phyloP scores from a whole-genome alignment of 2,797 vertebrate genomes.

The Coluber constrictor region DNA sequence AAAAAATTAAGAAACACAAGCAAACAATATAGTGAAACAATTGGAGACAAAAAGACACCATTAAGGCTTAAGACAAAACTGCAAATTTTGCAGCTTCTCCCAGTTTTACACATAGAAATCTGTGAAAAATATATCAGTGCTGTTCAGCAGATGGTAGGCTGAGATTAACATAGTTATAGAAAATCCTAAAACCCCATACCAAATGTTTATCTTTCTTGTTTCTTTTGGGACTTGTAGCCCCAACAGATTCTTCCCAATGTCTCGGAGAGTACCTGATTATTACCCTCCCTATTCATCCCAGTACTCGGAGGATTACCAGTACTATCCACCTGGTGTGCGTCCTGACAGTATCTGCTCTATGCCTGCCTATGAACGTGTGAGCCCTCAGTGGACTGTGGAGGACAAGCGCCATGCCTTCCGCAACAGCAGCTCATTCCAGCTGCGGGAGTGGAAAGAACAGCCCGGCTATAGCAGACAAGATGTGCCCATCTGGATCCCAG shows the following conservation, averaged over 20 bases:
- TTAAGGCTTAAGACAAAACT: background rate
- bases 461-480: slow-evolving; percentile 62
- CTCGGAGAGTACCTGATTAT: slow-evolving; percentile 80
- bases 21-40: background rate
- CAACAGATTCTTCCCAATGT: slow-evolving; percentile 78
- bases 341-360: slow-evolving; percentile 94
- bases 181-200: background rate
- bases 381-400: slow-evolving; percentile 80
- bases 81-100: background rate
- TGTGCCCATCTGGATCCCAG: slow-evolving; percentile 63
- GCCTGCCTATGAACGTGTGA: slow-evolving; percentile 80
- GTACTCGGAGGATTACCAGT: slow-evolving; percentile 84
- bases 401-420: slow-evolving; percentile 83
- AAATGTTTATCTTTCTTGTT: background rate
- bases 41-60: background rate
- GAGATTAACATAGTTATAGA: background rate
- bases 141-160: background rate
- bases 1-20: background rate
- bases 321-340: slow-evolving; percentile 81
- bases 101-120: background rate
- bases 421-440: slow-evolving; percentile 75
- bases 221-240: slow-evolving; percentile 68
- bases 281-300: slow-evolving; percentile 79
- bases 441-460: slow-evolving; percentile 71
- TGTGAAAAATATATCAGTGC: background rate